Conservation (phyloP, 1,140 invertebrate genomes). For the Panagrolaimus sp. region DNA sequence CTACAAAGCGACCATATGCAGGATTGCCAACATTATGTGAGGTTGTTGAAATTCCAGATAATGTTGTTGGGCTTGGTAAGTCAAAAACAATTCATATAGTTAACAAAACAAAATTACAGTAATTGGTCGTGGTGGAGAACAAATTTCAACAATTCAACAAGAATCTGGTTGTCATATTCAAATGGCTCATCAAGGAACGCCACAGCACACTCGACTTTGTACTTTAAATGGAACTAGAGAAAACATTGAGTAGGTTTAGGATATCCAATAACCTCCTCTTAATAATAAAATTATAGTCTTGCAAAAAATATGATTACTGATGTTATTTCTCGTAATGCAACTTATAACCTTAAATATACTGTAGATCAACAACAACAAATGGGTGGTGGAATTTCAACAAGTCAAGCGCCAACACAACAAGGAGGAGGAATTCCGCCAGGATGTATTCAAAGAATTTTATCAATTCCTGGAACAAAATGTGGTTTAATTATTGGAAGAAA, state of each 20-base stretch:
- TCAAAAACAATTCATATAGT: not conserved
- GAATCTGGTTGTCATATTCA: constrained; percentile 95
- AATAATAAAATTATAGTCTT: constrained; percentile 63
- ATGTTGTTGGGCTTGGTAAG: constrained; percentile 48
- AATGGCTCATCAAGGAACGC: constrained; percentile 67
- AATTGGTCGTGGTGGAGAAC: constrained; percentile 84
- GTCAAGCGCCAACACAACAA: too few relatives aligned
- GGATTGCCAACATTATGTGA: too few relatives aligned
- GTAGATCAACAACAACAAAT: constrained; percentile 57
- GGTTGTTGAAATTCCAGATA: constrained; percentile 50
- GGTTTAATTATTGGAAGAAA: constrained; percentile 91
- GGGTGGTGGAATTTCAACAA: not conserved
- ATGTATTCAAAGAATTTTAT: constrained; percentile 73
- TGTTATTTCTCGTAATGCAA: constrained; percentile 43
- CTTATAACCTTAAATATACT: constrained; percentile 47
- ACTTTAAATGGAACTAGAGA: constrained; percentile 80
- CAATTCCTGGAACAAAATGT: constrained; percentile 92
- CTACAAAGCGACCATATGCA: too few relatives aligned
- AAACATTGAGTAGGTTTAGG: constrained; percentile 72
- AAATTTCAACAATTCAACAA: constrained; percentile 84
- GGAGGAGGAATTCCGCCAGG: constrained; percentile 17
- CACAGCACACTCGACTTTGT: constrained; percentile 70
- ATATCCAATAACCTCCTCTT: too few relatives aligned
- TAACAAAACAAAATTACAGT: constrained; percentile 54
- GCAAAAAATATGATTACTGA: constrained; percentile 72